Evolutionary conservation across 2,113 vertebrate genomes (phyloP).

Genomic region (Megatriorchis doriae): DNA sequence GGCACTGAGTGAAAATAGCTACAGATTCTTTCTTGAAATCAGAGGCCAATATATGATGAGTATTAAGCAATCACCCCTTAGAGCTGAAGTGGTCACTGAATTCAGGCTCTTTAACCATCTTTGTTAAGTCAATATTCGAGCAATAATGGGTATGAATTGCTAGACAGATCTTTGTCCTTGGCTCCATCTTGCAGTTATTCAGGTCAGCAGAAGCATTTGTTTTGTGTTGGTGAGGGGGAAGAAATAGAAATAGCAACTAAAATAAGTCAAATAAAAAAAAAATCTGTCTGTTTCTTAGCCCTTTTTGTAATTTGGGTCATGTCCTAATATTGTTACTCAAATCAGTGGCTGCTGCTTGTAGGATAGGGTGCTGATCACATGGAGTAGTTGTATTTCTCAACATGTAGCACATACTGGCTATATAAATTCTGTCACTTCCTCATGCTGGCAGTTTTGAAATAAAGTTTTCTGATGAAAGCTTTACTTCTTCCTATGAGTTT

Average conservation of each 20-base stretch:
- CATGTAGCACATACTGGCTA: background rate
- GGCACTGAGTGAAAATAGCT: background rate
- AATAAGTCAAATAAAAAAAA: background rate
- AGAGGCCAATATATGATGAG: background rate
- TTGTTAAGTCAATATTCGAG: background rate
- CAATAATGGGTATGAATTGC: rapidly evolving
- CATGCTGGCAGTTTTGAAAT: background rate
- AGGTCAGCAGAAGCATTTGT: background rate
- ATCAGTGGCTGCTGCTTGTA: background rate
- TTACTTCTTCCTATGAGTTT: background rate
- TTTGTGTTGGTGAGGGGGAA: background rate
- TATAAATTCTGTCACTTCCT: background rate
- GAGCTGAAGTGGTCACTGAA: background rate
- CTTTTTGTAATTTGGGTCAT: background rate
- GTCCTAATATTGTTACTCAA: background rate
- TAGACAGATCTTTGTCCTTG: background rate
- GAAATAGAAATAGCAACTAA: background rate
- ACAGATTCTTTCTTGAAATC: background rate
- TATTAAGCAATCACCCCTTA: background rate
- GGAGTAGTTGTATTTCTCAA: background rate
- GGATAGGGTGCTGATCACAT: background rate
- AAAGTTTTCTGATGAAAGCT: background rate
- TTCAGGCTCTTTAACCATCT: background rate
- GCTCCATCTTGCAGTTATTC: background rate
- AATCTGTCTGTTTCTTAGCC: background rate